Base-by-base conservation (phyloP, 92 coral and sea anemone species). In the Epizoanthus stellaris region DNA sequence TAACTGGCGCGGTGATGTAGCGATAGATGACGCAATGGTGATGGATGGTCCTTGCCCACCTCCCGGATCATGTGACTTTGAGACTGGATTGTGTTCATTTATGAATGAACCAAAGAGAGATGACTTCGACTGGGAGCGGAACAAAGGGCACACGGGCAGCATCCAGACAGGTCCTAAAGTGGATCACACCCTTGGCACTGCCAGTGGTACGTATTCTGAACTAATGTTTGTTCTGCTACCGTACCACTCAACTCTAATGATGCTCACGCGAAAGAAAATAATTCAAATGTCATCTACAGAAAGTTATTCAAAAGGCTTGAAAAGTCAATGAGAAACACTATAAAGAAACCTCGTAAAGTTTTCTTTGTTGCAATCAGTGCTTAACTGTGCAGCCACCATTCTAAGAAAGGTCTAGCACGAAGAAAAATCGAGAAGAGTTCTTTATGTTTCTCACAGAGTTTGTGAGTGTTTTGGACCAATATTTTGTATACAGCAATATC, bases 51-150 rank as follows among this genome's bases (percentile, higher is more conserved):
- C 90, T 0, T 95, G 98, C 71, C 98, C 98, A 43, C 89, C 93
- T 1, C 89, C 93, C 9, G 98, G 95, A 23, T 89, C 98, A 8
- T 95, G 98, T 74, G 98, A 95, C 91, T 95, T 95, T 68, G 98
- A 95, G 76, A 83, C 81, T 59, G 92, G 93, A 39, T 59, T 80
- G 45, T 95, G 98, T 53, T 89, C 98, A 7, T 95, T 91, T 89
- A 93, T 79, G 88, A 95, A 95, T 77, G 98, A 95, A 47, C 68
- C 70, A 63, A 70, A 53, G 68, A 93, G 88, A 19, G 98, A 95
- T 45, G 86, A 85, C 47, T 95, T 95, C 73, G 98, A 95, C 68
- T 95, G 98, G 98, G 94, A 93, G 80, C 80, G 97, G 74, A 93
- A 91, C 54, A 84, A 68, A 61, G 98, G 98, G 5, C 91, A 82